These are phyloP conservation scores for Venustoraphidia nigricollis DNA, from an alignment of 2,888 invertebrate species.

Conservation along the genomic window DNA sequence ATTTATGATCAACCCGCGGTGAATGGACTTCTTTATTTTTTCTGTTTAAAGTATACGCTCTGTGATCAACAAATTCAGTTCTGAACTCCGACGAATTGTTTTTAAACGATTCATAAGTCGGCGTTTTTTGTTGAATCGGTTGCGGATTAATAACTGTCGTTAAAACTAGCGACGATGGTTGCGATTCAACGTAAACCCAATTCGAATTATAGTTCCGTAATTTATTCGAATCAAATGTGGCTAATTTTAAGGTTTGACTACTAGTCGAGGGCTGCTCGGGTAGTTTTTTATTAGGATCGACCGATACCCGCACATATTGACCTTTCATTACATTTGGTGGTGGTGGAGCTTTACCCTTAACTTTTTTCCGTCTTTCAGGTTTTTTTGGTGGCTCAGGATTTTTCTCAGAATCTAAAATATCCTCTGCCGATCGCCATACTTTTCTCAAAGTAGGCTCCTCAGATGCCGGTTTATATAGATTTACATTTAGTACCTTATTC, in stretches of 20 bases:
- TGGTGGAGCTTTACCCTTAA: slow-evolving; percentile 22
- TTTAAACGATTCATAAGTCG: slow-evolving; percentile 2
- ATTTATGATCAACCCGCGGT: slow-evolving; percentile 10
- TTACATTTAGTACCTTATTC: background rate
- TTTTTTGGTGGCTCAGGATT: slow-evolving; percentile 16
- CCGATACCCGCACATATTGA: slow-evolving; percentile 27
- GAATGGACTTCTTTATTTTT: background rate
- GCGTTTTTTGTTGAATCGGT: background rate
- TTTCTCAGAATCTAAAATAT: slow-evolving; percentile 17
- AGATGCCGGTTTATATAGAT: background rate
- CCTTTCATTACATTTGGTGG: slow-evolving; percentile 26
- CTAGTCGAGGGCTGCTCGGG: background rate
- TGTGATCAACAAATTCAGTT: slow-evolving; percentile 3
- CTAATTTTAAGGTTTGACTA: background rate
- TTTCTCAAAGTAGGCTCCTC: slow-evolving; percentile 18
- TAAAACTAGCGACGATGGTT: slow-evolving; percentile 3
- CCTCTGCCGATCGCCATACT: slow-evolving; percentile 28
- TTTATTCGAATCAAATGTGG: slow-evolving; percentile 5
- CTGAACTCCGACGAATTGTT: slow-evolving; percentile 2
- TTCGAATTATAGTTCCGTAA: slow-evolving; percentile 5
- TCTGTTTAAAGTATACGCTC: slow-evolving; percentile 1
- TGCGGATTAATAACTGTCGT: background rate
- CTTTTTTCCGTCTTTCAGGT: slow-evolving; percentile 22
- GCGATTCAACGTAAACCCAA: slow-evolving; percentile 5
- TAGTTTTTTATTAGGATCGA: slow-evolving; percentile 12